phyloP scores from a whole-genome alignment of 2,113 vertebrate species.

The Chelonoidis abingdonii region DNA sequence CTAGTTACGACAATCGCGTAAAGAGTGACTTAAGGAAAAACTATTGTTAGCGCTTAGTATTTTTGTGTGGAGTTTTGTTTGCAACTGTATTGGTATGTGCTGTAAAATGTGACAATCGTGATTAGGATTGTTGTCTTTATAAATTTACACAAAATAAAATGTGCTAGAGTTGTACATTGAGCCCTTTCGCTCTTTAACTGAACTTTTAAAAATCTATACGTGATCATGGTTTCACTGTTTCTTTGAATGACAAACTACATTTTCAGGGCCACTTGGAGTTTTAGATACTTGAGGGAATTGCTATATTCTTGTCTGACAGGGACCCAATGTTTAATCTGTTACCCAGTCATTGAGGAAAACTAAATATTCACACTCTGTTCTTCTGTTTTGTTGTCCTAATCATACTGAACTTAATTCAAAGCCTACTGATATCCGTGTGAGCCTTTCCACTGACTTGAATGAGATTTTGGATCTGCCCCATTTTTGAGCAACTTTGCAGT shows the following conservation, averaged over 20 bases:
- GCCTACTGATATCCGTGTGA: accelerated
- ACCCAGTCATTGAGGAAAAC: not conserved
- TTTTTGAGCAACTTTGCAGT: accelerated
- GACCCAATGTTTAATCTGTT: not conserved
- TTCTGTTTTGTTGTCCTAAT: not conserved
- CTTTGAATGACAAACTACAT: not conserved
- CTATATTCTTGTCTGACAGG: not conserved
- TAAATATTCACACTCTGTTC: not conserved
- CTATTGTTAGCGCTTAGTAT: slow-evolving; percentile 49
- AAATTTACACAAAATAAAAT: slow-evolving; percentile 75
- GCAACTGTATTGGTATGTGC: slow-evolving; percentile 68
- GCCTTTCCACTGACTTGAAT: accelerated
- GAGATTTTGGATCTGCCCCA: not conserved
- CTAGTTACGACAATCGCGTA: slow-evolving; percentile 75
- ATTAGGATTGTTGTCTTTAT: slow-evolving; percentile 75
- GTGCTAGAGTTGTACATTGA: slow-evolving; percentile 74
- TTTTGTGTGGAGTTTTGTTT: slow-evolving; percentile 63
- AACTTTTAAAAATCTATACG: not conserved
- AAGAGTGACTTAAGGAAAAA: slow-evolving; percentile 62
- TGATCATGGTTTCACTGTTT: not conserved
- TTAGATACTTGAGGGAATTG: not conserved
- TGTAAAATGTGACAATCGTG: slow-evolving; percentile 76
- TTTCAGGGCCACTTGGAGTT: slow-evolving; percentile 13
- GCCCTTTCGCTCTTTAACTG: not conserved
- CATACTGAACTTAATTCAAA: accelerated